A percentile compares a stretch with the other conserved stretches of the same genome.
These are phyloP conservation scores for Leptopilina boulardi DNA, from an alignment of 1,140 invertebrate species.

Conservation along the genomic window DNA sequence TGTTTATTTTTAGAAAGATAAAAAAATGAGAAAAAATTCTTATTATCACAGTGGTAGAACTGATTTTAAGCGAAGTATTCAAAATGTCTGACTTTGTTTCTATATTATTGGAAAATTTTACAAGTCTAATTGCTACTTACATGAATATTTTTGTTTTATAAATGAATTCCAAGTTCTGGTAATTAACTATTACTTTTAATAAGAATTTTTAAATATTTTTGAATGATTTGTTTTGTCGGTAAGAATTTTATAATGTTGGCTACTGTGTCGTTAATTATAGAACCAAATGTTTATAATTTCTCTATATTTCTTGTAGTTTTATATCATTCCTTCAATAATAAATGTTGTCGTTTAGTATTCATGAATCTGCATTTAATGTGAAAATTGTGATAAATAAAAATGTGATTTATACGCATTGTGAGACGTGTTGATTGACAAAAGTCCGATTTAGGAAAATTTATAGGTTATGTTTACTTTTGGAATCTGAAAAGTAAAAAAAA, in stretches of 20 bases:
- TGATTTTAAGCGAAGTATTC: no score
- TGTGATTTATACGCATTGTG: not conserved
- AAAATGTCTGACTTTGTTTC: no score
- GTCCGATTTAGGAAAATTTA: not conserved
- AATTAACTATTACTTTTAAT: no score
- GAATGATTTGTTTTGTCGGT: not conserved
- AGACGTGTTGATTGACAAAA: not conserved
- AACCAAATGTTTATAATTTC: not conserved
- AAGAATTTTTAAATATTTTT: no score
- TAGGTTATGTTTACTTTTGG: not conserved
- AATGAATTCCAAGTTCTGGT: no score
- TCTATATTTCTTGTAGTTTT: not conserved
- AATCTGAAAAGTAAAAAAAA: not conserved
- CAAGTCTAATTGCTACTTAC: no score
- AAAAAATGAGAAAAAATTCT: no score
- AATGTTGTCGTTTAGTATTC: not conserved
- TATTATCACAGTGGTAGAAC: no score
- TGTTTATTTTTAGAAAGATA: no score
- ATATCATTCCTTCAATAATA: not conserved
- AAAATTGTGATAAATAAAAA: not conserved
- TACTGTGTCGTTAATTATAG: not conserved
- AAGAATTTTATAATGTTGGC: not conserved
- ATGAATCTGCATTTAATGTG: not conserved
- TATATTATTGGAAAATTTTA: no score
- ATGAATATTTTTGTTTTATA: no score